phyloP scores from a whole-genome alignment of 2,888 invertebrate species.

The Stegana nigrithorax region DNA sequence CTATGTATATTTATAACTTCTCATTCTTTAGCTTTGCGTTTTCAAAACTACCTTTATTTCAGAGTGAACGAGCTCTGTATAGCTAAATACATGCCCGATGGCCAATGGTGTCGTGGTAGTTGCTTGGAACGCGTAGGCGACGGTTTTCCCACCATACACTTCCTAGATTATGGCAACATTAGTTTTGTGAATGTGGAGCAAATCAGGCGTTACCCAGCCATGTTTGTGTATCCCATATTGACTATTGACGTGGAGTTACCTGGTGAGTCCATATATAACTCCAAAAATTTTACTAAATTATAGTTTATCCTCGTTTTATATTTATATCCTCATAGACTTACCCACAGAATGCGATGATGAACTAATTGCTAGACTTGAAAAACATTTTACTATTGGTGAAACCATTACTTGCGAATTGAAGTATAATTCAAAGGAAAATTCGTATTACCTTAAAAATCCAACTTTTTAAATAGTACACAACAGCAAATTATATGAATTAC shows the following conservation, averaged over 20 bases:
- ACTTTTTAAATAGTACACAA: not conserved
- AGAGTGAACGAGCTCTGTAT: conserved; percentile 61
- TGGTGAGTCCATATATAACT: conserved; percentile 34
- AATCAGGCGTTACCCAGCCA: conserved; percentile 62
- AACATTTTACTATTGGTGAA: not conserved
- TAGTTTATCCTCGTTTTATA: no score
- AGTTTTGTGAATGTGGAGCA: conserved; percentile 47
- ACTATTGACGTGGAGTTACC: conserved; percentile 56
- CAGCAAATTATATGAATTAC: no score
- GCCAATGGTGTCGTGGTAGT: conserved; percentile 63
- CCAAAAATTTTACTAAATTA: not conserved
- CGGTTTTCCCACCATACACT: conserved; percentile 63
- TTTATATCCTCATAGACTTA: conserved; percentile 20
- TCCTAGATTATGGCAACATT: conserved; percentile 65
- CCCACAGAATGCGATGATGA: not conserved
- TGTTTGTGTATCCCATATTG: conserved; percentile 57
- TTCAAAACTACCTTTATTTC: not conserved
- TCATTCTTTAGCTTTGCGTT: not conserved
- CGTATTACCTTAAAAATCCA: not conserved
- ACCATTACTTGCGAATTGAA: conserved; percentile 31
- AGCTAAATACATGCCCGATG: conserved; percentile 52
- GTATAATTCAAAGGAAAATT: not conserved
- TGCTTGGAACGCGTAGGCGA: conserved; percentile 65
- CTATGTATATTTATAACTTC: no score
- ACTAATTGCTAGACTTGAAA: not conserved